phyloP scores from a whole-genome alignment of 2,888 invertebrate genomes.

The Tetheella fluctuosa region DNA sequence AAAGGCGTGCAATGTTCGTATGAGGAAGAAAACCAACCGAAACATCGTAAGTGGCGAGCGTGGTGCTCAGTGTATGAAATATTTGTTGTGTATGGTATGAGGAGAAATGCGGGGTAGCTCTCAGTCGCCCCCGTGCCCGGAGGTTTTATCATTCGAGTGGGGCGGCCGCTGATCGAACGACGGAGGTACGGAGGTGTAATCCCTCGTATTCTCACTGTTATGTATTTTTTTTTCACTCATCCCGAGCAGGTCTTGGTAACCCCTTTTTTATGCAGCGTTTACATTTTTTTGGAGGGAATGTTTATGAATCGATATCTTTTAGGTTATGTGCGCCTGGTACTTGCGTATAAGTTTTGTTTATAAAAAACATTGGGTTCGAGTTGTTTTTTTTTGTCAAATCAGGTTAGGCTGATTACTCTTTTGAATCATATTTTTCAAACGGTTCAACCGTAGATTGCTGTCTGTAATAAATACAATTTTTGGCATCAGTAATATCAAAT shows the following conservation, averaged over 20 bases:
- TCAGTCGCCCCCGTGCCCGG: conserved; percentile 62
- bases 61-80: conserved; percentile 61
- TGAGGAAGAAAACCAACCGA: conserved; percentile 83
- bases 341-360: conserved; percentile 38
- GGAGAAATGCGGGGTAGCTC: conserved; percentile 70
- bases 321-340: conserved; percentile 70
- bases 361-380: conserved; percentile 25
- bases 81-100: conserved; percentile 70
- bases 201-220: conserved; percentile 76
- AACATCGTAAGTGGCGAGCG: conserved; percentile 81
- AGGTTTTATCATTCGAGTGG: conserved; percentile 67
- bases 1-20: conserved; percentile 83
- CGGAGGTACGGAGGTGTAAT: conserved; percentile 81
- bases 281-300: conserved; percentile 74
- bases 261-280: conserved; percentile 72
- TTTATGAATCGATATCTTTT: conserved; percentile 68
- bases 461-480: too few species aligned
- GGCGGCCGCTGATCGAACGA: conserved; percentile 72
- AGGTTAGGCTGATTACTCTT: too few species aligned
- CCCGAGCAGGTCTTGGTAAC: conserved; percentile 72
- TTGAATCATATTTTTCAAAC: too few species aligned
- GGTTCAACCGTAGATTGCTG: background rate
- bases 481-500: too few species aligned
- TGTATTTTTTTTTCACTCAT: conserved; percentile 49
- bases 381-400: conserved; percentile 15